Evolutionary conservation across 1,140 invertebrate genomes (phyloP), one percentile per base, ranked within the genome.

Genomic region (Drosophila mayri): DNA sequence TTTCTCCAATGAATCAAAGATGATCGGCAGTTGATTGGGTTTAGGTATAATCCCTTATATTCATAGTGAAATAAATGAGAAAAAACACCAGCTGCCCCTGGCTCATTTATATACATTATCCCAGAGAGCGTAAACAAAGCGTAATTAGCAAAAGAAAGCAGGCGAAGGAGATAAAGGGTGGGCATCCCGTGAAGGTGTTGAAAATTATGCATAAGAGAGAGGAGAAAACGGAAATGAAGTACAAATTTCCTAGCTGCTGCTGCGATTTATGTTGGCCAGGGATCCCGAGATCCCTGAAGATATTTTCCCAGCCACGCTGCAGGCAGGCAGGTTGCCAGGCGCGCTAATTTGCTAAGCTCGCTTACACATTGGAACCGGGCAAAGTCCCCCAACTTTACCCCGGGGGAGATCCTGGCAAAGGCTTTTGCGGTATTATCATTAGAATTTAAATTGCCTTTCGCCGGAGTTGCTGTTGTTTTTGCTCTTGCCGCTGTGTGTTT

Each of bases 371-470:
- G 70, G 70, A 50, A 72, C 20, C 37, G 40, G 54, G 28, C 18
- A 32, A 37, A 38, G n/a, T 18, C 28, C 28, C 16, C 11, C 37
- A 32, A 40, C 40, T 16, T n/a, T 10, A 16, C 63, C 38, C 49
- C 41, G 32, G 30, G 52, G 43, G 54, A 72, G 63, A 46, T 52
- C 62, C 66, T 59, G 68, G 74, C 41, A 54, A 44, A 70, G 70
- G 71, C 70, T 88, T 87, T 83, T 73, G 84, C 76, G 84, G 84
- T 49, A 87, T 87, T 88, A 87, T 87, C 83, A 87, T 87, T 87
- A 88, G 84, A 87, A 87, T 87, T 87, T 87, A 87, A 87, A 87
- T 87, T 87, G 80, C 84, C 84, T 87, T 88, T 88, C 61, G 63
- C 50, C 68, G 84, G 54, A 68, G 71, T 37, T 47, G 22, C 32